phyloP scores from a whole-genome alignment of 2,888 invertebrate species.

The Nysson spinosus region DNA sequence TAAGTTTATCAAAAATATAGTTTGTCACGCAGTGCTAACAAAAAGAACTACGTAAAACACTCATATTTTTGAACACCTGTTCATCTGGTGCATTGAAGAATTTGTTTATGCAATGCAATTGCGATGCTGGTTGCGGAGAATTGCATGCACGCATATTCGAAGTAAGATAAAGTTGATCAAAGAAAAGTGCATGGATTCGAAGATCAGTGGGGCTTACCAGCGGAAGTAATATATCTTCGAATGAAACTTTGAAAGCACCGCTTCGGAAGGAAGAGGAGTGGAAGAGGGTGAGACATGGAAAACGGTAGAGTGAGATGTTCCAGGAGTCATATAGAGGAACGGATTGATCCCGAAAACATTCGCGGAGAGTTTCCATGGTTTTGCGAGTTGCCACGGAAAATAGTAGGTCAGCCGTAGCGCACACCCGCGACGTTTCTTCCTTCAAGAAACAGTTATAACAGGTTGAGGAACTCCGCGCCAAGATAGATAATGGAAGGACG shows the following conservation, averaged over 20 bases:
- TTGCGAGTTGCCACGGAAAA: constrained; percentile 23
- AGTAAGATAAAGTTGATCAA: constrained; percentile 44
- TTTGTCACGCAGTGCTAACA: too few species aligned
- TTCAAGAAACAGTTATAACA: constrained; percentile 31
- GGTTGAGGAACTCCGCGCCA: constrained; percentile 23
- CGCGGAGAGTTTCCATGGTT: constrained; percentile 38
- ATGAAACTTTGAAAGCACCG: constrained; percentile 48
- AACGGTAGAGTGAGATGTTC: constrained; percentile 29
- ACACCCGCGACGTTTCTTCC: constrained; percentile 24
- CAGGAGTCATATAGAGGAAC: constrained; percentile 37
- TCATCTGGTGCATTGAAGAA: too few species aligned
- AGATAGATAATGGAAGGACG: constrained; percentile 26
- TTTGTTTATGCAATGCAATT: not conserved
- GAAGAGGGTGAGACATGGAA: constrained; percentile 26
- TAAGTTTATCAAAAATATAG: too few species aligned
- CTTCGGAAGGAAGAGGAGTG: constrained; percentile 21
- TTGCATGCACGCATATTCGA: not conserved
- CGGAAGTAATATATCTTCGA: constrained; percentile 51
- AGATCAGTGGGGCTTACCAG: constrained; percentile 29
- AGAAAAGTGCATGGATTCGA: constrained; percentile 38
- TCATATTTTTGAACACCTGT: too few species aligned
- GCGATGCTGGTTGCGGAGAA: not conserved
- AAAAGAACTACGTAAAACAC: too few species aligned
- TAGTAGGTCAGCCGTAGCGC: constrained; percentile 33
- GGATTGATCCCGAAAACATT: constrained; percentile 54